Evolutionary conservation across 2,888 invertebrate species (phyloP), one percentile per base, ranked within the genome.

Genomic region (Theretra japonica): DNA sequence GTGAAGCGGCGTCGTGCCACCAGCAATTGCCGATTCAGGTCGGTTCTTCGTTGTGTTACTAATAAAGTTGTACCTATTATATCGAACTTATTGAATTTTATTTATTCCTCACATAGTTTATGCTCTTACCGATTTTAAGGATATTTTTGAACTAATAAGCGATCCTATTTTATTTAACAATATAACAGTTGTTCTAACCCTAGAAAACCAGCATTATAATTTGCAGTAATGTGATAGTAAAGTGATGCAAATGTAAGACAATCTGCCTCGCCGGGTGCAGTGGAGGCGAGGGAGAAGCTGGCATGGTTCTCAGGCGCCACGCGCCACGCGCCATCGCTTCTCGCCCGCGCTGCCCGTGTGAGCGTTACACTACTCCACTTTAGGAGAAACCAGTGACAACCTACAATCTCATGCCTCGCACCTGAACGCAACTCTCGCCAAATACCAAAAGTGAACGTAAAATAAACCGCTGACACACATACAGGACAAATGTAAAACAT

Each of bases 311-410:
- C 88, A 87, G 80, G 81, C 82, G 79, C 80, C 83, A 89, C 88
- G 91, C 91, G 83, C 86, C 87, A 84, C 88, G 91, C 91, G 83
- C 86, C 87, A 84, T 81, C 89, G 84, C 79, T 79, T 83, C 74
- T 75, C 77, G 65, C 72, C 74, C 73, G 75, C 72, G 70, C 70
- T 76, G 77, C 74, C 76, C 82, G 83, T 86, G 87, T 84, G 86
- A 88, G 81, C 83, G 88, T 84, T 84, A 87, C 83, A 87, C 88
- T 89, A 88, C 82, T 86, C 89, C 80, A 88, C 82, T 84, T 86
- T 81, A 75, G 80, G 79, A 76, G 81, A 82, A 81, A 83, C 77
- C 28, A 70, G 50, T 58, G 68, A 70, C 65, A 70, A 70, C 57
- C 28, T n/a, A 41, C 65, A 65, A 65, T 41, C 65, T 65, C 65